These are phyloP conservation scores for Amiota minor DNA, from an alignment of 2,888 invertebrate genomes.

Conservation along the genomic window DNA sequence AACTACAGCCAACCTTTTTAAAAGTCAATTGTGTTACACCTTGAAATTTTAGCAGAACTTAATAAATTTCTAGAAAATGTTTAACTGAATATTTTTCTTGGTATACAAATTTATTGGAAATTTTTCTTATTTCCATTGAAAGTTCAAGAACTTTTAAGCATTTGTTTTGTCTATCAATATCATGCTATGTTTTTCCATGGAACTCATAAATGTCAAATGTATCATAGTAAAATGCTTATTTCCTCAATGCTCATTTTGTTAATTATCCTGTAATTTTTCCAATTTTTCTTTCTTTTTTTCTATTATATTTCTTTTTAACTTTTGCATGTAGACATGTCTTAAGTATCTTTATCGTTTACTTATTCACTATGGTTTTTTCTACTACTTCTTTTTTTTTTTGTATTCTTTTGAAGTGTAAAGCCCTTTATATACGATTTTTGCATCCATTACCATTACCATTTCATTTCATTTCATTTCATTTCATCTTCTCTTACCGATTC, in stretches of 20 bases:
- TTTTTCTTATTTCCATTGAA: too few species aligned
- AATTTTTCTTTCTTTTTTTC: neutral
- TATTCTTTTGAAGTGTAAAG: neutral
- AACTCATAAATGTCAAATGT: constrained; percentile 24
- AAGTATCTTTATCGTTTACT: neutral
- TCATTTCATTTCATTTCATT: too few species aligned
- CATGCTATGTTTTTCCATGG: neutral
- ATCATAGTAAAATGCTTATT: constrained; percentile 9
- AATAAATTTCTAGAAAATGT: too few species aligned
- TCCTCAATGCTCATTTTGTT: neutral
- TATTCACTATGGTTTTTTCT: neutral
- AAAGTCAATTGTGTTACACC: too few species aligned
- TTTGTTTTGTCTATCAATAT: too few species aligned
- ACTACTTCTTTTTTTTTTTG: neutral
- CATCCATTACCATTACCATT: too few species aligned
- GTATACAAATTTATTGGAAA: too few species aligned
- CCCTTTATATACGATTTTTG: neutral
- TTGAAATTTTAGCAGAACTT: too few species aligned
- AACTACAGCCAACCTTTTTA: too few species aligned
- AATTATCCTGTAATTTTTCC: neutral
- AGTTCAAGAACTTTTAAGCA: too few species aligned
- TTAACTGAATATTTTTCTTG: too few species aligned
- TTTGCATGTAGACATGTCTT: neutral
- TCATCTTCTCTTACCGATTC: too few species aligned
- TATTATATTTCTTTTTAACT: neutral